Evolutionary conservation across 2,797 vertebrate species (phyloP), one percentile per base, ranked within the genome.

Genomic region (Hippoglossus hippoglossus): DNA sequence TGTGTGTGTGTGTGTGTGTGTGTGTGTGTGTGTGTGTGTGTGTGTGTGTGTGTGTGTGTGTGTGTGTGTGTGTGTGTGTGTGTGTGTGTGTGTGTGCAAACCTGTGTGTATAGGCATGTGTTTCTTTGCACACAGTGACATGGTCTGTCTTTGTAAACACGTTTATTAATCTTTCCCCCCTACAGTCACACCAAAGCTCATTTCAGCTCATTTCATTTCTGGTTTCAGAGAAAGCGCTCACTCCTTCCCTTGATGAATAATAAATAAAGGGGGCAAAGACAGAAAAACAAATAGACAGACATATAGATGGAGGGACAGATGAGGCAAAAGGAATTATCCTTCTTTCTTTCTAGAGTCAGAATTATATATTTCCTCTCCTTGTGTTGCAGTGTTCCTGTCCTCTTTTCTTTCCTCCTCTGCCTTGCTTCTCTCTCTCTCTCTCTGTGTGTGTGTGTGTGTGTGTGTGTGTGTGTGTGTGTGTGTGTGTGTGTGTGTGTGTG

Each of bases 181-280:
- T 15, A 11, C 67, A 67, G 75, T 67, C 76, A 60, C 62, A 75
- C 55, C 49, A 26, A 56, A 69, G 64, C 60, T 58, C 19, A 58
- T 79, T 78, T 73, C 53, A 78, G 57, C 79, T 56, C n/a, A 58
- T 79, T 78, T 73, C 55, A 79, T 55, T 79, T 73, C 36, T 75
- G 53, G 28, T 73, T 73, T 77, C 49, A 68, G 28, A 60, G 67
- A 51, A 54, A 70, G 51, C 34, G 68, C 34, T 36, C 25, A 63
- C 65, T 36, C n/a, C 26, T 67, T 60, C 24, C 5, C 25, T 72
- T 73, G 63, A 77, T 80, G 71, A 79, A 75, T 73, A 60, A 56
- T 46, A 65, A 70, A 68, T 63, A 53, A 46, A 50, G 46, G 26
- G 49, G 51, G 47, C 19, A 62, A 62, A 53, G 44, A 52, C 19